phyloP scores from a whole-genome alignment of 2,797 vertebrate genomes.

The Pteropus rufus region DNA sequence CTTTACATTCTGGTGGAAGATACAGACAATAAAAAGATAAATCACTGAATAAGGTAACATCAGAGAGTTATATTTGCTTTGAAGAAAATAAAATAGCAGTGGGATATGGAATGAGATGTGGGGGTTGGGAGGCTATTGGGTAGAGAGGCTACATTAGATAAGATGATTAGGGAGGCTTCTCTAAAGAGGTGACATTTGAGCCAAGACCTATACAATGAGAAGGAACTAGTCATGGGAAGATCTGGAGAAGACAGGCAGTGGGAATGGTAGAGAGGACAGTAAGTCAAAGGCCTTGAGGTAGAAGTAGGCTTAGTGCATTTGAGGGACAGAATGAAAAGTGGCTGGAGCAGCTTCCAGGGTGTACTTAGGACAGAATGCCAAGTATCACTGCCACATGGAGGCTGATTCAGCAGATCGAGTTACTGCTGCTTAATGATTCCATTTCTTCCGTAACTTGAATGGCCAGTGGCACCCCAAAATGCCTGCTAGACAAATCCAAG shows the following conservation, averaged over 20 bases:
- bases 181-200: background rate
- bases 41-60: background rate
- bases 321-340: background rate
- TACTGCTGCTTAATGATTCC: background rate
- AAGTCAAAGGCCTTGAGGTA: background rate
- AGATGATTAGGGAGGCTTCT: background rate
- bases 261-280: background rate
- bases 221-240: background rate
- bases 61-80: background rate
- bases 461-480: background rate
- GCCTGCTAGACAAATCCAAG: background rate
- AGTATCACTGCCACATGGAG: background rate
- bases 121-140: background rate
- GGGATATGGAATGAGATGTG: background rate
- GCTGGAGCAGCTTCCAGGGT: background rate
- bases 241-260: background rate
- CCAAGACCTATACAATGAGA: background rate
- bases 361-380: background rate
- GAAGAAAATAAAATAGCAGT: background rate
- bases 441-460: background rate
- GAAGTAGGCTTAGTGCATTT: background rate
- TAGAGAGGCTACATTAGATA: background rate
- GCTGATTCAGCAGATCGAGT: background rate
- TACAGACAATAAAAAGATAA: background rate
- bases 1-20: background rate